Percentiles rank a stretch among this genome's conserved stretches.
phyloP scores from a whole-genome alignment of 2,797 vertebrate species.

The Chromobotia macracanthus region DNA sequence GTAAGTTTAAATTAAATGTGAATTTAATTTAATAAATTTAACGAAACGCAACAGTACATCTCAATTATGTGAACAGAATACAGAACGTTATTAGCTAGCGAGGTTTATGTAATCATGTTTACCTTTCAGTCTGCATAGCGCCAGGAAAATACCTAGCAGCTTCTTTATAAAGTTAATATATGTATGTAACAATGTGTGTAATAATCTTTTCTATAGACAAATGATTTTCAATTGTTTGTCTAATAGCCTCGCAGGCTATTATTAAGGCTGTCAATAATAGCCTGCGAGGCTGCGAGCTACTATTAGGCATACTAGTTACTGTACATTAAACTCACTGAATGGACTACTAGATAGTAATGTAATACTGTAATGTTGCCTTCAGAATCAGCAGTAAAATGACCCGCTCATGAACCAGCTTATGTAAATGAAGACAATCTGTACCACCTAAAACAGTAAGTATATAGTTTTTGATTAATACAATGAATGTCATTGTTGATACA shows the following conservation, averaged over 20 bases:
- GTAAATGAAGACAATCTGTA: neutral
- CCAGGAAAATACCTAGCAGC: neutral
- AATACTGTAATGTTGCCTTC: neutral
- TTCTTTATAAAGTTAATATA: neutral
- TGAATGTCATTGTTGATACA: neutral
- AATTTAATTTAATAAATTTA: too few relatives aligned
- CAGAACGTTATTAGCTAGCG: slow-evolving; percentile 1
- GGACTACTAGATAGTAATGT: neutral
- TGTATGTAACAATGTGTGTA: neutral
- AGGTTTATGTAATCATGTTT: neutral
- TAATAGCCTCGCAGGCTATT: neutral
- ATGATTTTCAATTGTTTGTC: neutral
- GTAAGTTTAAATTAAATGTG: too few relatives aligned
- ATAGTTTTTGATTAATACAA: neutral
- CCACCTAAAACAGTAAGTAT: neutral
- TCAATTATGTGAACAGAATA: too few relatives aligned
- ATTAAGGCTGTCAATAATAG: neutral
- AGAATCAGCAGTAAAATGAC: neutral
- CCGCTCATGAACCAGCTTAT: neutral
- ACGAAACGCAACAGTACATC: too few relatives aligned
- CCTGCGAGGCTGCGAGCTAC: neutral
- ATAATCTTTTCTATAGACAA: neutral
- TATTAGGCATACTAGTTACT: neutral
- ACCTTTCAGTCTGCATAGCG: neutral
- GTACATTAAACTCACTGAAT: too few relatives aligned